phyloP scores from a whole-genome alignment of 2,888 invertebrate species.

The Seira sanloemensis region DNA sequence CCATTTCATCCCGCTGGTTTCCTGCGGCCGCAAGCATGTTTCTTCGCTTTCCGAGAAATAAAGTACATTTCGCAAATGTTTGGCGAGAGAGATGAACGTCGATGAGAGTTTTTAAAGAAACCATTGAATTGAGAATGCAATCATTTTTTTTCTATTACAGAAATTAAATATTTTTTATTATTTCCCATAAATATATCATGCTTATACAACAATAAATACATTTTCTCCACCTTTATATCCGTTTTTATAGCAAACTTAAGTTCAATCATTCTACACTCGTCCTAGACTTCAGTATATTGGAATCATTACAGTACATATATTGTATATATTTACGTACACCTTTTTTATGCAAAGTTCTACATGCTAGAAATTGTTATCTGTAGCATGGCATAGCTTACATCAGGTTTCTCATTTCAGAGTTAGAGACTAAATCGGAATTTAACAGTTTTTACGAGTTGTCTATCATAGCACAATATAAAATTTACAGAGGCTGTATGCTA shows the following conservation, averaged over 20 bases:
- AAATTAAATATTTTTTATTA: conserved; percentile 64
- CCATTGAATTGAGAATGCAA: not conserved
- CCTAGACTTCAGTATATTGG: not conserved
- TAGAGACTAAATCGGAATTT: too few species aligned
- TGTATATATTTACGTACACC: not conserved
- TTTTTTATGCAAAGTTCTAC: not conserved
- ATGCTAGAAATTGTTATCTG: too few species aligned
- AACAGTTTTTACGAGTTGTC: too few species aligned
- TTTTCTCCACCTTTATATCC: conserved; percentile 20
- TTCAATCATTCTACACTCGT: not conserved
- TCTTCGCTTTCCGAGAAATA: too few species aligned
- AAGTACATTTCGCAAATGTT: too few species aligned
- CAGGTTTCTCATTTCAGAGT: not conserved
- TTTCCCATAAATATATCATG: conserved; percentile 57
- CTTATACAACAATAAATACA: conserved; percentile 61
- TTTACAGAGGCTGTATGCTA: too few species aligned
- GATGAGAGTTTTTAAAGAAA: too few species aligned
- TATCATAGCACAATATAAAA: too few species aligned
- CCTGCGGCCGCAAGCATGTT: not conserved
- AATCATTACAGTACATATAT: not conserved
- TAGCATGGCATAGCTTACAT: not conserved
- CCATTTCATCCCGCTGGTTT: too few species aligned
- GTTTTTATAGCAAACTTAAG: not conserved
- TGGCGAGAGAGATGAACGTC: too few species aligned
- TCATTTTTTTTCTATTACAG: conserved; percentile 31